Evolutionary conservation across 2,113 vertebrate species (phyloP).

Genomic region (Patagioenas fasciata): DNA sequence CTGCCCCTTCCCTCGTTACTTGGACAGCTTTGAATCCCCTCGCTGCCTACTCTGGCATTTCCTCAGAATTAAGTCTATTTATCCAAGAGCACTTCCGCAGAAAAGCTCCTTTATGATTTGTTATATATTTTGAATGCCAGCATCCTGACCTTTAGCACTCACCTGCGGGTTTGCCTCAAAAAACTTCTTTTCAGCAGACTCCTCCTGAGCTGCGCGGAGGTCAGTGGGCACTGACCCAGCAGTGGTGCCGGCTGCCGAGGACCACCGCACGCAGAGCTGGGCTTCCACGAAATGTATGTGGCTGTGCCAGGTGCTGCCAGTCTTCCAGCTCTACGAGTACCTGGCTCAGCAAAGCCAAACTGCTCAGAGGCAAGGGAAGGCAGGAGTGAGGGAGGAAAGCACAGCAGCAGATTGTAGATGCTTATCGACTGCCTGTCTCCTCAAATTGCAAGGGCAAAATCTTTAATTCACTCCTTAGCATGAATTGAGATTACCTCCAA

Average conservation of each 20-base stretch:
- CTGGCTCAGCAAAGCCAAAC: background rate
- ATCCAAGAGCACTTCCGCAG: slow-evolving; percentile 40
- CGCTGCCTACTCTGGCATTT: background rate
- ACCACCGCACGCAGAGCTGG: background rate
- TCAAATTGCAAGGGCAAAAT: background rate
- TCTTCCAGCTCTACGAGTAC: background rate
- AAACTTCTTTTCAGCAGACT: background rate
- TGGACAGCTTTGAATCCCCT: background rate
- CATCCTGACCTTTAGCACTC: slow-evolving; percentile 36
- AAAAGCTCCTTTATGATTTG: slow-evolving; percentile 40
- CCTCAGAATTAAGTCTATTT: background rate
- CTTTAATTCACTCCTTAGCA: background rate
- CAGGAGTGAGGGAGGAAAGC: background rate
- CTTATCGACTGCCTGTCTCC: rapidly evolving
- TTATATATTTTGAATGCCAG: background rate
- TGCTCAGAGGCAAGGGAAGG: background rate
- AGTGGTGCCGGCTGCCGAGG: background rate
- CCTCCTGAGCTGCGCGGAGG: rapidly evolving
- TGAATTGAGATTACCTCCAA: background rate
- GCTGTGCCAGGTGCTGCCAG: background rate
- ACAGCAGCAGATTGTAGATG: background rate
- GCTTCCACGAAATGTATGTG: background rate
- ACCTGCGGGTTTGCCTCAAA: background rate
- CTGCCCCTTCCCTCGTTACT: background rate
- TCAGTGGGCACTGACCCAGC: rapidly evolving